A percentile compares a stretch with the other conserved stretches of the same genome.
Conservation (phyloP, 2,888 invertebrate genomes). For the Stenolophus ochropezus region DNA sequence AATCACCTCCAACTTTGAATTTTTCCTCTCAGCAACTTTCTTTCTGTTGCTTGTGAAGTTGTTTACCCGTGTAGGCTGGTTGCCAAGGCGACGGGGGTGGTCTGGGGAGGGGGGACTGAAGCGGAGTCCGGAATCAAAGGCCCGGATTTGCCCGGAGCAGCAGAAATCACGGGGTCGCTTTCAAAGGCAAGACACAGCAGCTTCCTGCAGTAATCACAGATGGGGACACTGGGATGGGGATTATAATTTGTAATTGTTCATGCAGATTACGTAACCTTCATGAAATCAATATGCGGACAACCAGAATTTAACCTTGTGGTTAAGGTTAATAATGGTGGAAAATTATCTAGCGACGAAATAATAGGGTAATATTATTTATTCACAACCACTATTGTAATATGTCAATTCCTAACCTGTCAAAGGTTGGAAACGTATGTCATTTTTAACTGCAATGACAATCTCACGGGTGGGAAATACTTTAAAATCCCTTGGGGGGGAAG, state of each 20-base stretch:
- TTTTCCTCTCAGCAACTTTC: neutral
- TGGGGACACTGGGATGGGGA: neutral
- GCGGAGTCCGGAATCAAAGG: conserved; percentile 48
- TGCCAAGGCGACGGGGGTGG: neutral
- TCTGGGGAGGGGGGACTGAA: neutral
- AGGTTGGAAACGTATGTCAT: too few relatives aligned
- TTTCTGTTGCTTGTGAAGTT: neutral
- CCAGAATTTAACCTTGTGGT: too few relatives aligned
- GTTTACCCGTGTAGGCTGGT: neutral
- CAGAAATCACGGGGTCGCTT: conserved; percentile 57
- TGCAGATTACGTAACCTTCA: neutral
- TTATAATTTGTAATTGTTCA: neutral
- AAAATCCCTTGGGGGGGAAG: too few relatives aligned
- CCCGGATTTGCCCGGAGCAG: conserved; percentile 48
- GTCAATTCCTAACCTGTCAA: too few relatives aligned
- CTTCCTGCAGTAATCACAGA: neutral
- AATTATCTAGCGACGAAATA: too few relatives aligned
- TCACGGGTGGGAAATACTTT: too few relatives aligned
- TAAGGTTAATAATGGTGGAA: too few relatives aligned
- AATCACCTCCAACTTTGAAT: neutral
- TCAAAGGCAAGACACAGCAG: conserved; percentile 46
- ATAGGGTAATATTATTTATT: too few relatives aligned
- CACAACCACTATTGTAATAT: too few relatives aligned
- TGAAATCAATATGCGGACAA: neutral
- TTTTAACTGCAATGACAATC: too few relatives aligned